These are phyloP conservation scores for Ochlodes sylvanus DNA, from an alignment of 2,888 invertebrate species.

Conservation along the genomic window DNA sequence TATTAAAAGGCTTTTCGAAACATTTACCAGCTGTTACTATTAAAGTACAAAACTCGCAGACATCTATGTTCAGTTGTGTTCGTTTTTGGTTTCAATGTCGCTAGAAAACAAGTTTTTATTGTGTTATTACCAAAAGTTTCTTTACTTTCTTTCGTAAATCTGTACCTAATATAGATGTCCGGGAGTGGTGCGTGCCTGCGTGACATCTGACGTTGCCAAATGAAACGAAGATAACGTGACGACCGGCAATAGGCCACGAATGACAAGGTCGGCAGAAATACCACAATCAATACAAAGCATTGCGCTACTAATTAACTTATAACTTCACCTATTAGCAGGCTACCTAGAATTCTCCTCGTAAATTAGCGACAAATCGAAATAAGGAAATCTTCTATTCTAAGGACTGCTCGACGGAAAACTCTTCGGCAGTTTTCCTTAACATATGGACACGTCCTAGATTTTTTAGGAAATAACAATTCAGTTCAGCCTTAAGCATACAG, in stretches of 20 bases:
- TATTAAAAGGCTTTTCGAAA: too few relatives aligned
- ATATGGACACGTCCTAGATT: too few relatives aligned
- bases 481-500: too few relatives aligned
- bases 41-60: not conserved
- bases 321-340: not conserved
- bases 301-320: conserved; percentile 39
- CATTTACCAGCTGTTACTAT: not conserved
- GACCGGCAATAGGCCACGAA: conserved; percentile 52
- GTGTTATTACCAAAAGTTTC: conserved; percentile 27
- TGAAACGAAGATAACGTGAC: conserved; percentile 59
- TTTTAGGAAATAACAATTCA: too few relatives aligned
- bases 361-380: too few relatives aligned
- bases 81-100: conserved; percentile 13
- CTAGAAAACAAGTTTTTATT: not conserved
- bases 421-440: too few relatives aligned
- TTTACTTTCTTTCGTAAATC: conserved; percentile 25
- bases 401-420: too few relatives aligned
- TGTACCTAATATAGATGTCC: conserved; percentile 49
- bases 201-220: conserved; percentile 54
- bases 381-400: too few relatives aligned
- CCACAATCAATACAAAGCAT: conserved; percentile 40
- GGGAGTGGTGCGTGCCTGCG: conserved; percentile 57
- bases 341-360: too few relatives aligned
- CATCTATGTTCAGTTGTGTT: not conserved
- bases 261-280: conserved; percentile 41